Evolutionary conservation across 2,888 invertebrate genomes (phyloP).

Genomic region (Encarsia formosa): DNA sequence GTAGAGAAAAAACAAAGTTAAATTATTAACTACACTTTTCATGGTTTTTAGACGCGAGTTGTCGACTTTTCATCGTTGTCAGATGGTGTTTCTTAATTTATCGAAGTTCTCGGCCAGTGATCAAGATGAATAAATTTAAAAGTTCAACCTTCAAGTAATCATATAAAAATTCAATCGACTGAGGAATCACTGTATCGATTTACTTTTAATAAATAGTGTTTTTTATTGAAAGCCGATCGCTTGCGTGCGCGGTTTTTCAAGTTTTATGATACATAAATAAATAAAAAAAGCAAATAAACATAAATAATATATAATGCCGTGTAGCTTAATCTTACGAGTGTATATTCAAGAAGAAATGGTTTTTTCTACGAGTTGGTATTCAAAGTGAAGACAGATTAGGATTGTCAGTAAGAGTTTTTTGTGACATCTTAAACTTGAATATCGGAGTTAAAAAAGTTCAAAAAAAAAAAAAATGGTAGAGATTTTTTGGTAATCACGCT

Average conservation of each 20-base stretch:
- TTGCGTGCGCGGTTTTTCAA: conserved; percentile 3
- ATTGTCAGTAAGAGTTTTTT: conserved; percentile 37
- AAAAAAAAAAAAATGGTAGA: conserved; percentile 8
- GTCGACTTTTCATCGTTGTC: too few species aligned
- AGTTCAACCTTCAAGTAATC: too few species aligned
- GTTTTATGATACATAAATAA: conserved; percentile 10
- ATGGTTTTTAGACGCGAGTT: too few species aligned
- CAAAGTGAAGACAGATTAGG: conserved; percentile 9
- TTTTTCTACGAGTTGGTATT: conserved; percentile 31
- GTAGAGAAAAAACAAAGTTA: not conserved
- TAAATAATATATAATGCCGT: conserved; percentile 3
- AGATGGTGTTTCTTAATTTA: too few species aligned
- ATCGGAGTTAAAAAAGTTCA: conserved; percentile 6
- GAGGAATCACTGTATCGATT: too few species aligned
- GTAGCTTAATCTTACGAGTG: conserved; percentile 31
- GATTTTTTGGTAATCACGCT: conserved; percentile 36
- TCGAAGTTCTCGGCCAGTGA: too few species aligned
- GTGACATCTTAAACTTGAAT: conserved; percentile 33
- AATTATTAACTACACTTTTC: too few species aligned
- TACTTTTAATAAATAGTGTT: conserved; percentile 19
- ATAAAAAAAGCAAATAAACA: conserved; percentile 3
- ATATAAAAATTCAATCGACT: too few species aligned
- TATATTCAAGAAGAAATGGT: conserved; percentile 30
- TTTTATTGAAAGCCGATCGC: conserved; percentile 16
- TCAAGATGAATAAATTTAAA: too few species aligned